Percentiles rank a stretch among this genome's conserved stretches.
phyloP scores from a whole-genome alignment of 2,797 vertebrate genomes.

The Toxotes lorentzi region DNA sequence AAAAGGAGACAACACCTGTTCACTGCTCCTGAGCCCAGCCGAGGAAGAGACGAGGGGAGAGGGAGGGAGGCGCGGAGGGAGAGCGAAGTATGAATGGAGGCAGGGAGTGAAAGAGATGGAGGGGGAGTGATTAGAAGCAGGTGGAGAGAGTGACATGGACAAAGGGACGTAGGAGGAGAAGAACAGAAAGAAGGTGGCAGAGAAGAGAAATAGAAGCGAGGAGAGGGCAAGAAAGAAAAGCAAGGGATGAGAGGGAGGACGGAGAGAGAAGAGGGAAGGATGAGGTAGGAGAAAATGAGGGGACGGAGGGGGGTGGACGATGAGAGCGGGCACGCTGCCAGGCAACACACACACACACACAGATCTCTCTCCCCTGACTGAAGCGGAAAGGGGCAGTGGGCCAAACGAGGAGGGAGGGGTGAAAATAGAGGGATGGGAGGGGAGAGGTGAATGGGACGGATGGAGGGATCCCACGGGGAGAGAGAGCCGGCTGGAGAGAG shows the following conservation, averaged over 20 bases:
- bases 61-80: conserved; percentile 3
- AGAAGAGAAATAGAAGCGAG: conserved; percentile 24
- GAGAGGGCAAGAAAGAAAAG: conserved; percentile 19
- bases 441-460: conserved; percentile 59
- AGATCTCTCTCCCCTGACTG: conserved; percentile 64
- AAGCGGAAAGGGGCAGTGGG: conserved; percentile 74
- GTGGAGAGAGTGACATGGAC: conserved; percentile 70
- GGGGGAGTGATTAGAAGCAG: conserved; percentile 76
- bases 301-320: conserved; percentile 26
- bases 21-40: conserved; percentile 92
- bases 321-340: conserved; percentile 69
- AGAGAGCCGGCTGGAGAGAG: conserved; percentile 22
- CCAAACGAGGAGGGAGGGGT: conserved; percentile 68
- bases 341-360: conserved; percentile 67
- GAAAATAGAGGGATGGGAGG: conserved; percentile 42
- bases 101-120: conserved; percentile 65
- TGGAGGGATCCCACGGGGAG: conserved; percentile 53
- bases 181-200: conserved; percentile 41
- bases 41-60: conserved; percentile 53
- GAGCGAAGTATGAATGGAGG: conserved; percentile 61
- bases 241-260: conserved; percentile 15
- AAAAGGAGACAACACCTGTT: conserved; percentile 99
- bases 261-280: conserved; percentile 27
- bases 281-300: conserved; percentile 32
- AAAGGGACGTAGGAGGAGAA: conserved; percentile 59